Base-by-base conservation (phyloP, 2,888 invertebrate genomes). In the Eilema caniola region DNA sequence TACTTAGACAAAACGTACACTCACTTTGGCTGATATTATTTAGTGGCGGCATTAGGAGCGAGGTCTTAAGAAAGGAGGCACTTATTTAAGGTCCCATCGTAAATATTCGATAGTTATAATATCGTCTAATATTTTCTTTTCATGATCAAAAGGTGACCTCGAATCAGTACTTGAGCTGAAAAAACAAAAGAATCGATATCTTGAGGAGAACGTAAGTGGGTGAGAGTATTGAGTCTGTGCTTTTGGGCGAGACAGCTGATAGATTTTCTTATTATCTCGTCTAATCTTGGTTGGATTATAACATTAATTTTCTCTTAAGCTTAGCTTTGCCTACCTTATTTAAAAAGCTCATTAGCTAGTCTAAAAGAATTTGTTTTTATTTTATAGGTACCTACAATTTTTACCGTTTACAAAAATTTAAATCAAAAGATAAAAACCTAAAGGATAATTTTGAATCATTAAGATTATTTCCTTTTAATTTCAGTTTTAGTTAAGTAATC, bases 81-180 rank as follows among this genome's bases (percentile, higher is more conserved):
- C n/a, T n/a, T n/a, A 8, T 20, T 53, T n/a, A 53, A 53, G 47
- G 8, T n/a, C 16, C 53, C n/a, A 53, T 53, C 20, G n/a, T 1
- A 53, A 47, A 53, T 53, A 53, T n/a, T n/a, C 20, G 20, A 53
- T 53, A 47, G 4, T 20, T 47, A 53, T n/a, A 53, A 10, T n/a
- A 10, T 20, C 20, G 47, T 10, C n/a, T 53, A n/a, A 53, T 53
- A 53, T 53, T 53, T 53, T 53, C 10, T 2, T 53, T 20, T 53
- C n/a, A 53, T 53, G 53, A 53, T 53, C 53, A 53, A 53, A 53
- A n/a, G n/a, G n/a, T n/a, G 53, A 53, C 53, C 53, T 53, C n/a
- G n/a, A 41, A 53, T 53, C 53, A 53, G 47, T 47, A 7, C 53
- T 53, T 53, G 53, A 53, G 53, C 53, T n/a, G 10, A n/a, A 53